Evolutionary conservation across 30 jellyfish, hydroid and myxozoan genomes (phyloP), one percentile per base, ranked within the genome.

Genomic region (Chrysaora quinquecirrha): DNA sequence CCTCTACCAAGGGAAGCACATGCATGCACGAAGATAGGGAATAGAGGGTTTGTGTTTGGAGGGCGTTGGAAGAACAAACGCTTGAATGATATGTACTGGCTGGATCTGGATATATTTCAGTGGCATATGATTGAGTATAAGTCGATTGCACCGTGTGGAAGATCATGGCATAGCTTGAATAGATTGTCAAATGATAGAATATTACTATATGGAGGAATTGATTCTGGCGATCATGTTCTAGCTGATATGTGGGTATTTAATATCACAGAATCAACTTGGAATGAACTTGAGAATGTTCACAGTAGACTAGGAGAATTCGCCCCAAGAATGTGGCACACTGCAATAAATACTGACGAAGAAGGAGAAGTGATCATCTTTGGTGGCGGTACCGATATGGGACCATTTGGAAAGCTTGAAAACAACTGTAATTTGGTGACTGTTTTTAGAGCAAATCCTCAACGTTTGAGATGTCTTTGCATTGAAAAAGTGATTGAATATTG

Each of bases 1-100:
- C 98, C 98, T 34, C 23, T 80, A 0, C 98, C 98, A 23, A 80
- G 98, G 58, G 98, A 96, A 22, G 98, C 98, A 2, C 90, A 78
- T 72, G 89, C 98, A 0, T 66, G 87, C 2, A 32, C 91, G 19
- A 92, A 80, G 73, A 64, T 91, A 31, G 86, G 94, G 29, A 32
- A 71, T 32, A 64, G 30, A 0, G 96, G 98, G 0, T 91, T 70
- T 58, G 71, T 85, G 23, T 91, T 91, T 72, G 98, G 98, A 34
- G 98, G 98, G 18, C 50, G 98, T 22, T 73, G 49, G 30, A 64
- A 75, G 32, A 72, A 27, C 48, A 54, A 64, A 14, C 86, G 98
- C 35, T 65, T 91, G 2, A 86, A 91, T 65, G 98, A 91, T 69
- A 76, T 91, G 91, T 80, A 56, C 54, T 60, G 71, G 27, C 43